Evolutionary conservation across 2,888 invertebrate genomes (phyloP), one percentile per base, ranked within the genome.

Genomic region (Drosophila glabriapex): DNA sequence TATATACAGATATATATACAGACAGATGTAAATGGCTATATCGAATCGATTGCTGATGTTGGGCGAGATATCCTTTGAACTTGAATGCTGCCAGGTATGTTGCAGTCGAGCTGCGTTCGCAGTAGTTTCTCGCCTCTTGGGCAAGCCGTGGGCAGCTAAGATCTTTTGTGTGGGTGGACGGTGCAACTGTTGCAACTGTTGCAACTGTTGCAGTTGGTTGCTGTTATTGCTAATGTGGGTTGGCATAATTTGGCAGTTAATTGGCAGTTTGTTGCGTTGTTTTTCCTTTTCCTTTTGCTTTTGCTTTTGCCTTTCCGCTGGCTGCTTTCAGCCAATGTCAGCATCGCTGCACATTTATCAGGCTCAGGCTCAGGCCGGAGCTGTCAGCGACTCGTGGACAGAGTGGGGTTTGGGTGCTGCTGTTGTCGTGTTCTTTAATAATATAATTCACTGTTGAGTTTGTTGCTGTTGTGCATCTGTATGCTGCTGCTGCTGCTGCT

Each of bases 181-280:
- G 16, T 46, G 46, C 46, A 39, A 39, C 37, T 58, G n/a, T 54
- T n/a, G 53, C 46, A 66, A n/a, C n/a, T n/a, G n/a, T n/a, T 46
- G 46, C 46, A 39, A 39, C 37, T 58, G n/a, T 54, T n/a, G 53
- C 46, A 66, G 69, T 75, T 73, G 73, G 69, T 78, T 73, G 73
- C 41, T 65, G 37, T 19, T 56, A 49, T 54, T 49, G 33, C 43
- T 69, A 16, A 19, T 65, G 33, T 69, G 79, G 63, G 50, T 52
- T 85, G 83, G 77, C 85, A 87, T 85, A 85, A 85, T 85, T 84
- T 85, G 88, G 88, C 85, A 89, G 78, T 85, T 85, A 85, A 85
- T 85, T 85, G 90, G 88, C 88, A 84, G 85, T 79, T 79, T 68
- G 77, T 67, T 80, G 68, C 53, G 10, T 37, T 55, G 55, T 28